Percentiles rank a stretch among this genome's conserved stretches.
Conservation (phyloP, 1,140 invertebrate genomes). For the Ectropis grisescens region DNA sequence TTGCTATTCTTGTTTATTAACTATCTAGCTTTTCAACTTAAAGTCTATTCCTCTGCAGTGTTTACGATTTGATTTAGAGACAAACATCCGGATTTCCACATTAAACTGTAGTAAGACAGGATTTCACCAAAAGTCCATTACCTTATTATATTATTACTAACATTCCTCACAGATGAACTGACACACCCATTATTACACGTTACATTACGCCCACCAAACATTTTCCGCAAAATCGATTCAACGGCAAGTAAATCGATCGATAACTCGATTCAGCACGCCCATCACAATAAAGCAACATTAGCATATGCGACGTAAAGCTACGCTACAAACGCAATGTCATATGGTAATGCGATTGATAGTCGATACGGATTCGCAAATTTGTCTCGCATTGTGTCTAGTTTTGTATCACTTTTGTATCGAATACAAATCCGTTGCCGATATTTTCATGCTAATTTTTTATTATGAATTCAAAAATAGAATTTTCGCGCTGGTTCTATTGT, state of each 20-base stretch:
- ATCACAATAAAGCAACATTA: conserved; percentile 22
- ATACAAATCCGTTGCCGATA: conserved; percentile 49
- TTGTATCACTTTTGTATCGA: conserved; percentile 28
- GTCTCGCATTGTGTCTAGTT: conserved; percentile 36
- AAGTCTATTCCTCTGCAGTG: too few species aligned
- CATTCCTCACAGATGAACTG: too few species aligned
- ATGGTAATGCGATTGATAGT: conserved; percentile 39
- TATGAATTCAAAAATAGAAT: conserved; percentile 26
- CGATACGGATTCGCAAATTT: conserved; percentile 40
- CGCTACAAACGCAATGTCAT: conserved; percentile 20
- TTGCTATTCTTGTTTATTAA: too few species aligned
- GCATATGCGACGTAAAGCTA: conserved; percentile 11
- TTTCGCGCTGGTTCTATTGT: conserved; percentile 29
- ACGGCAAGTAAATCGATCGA: background rate
- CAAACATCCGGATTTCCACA: too few species aligned
- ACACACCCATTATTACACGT: too few species aligned
- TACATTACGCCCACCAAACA: too few species aligned
- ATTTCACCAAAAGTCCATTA: too few species aligned
- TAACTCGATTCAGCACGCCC: conserved; percentile 10
- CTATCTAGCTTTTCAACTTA: too few species aligned
- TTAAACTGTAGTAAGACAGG: too few species aligned
- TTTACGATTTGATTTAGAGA: too few species aligned
- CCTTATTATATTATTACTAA: too few species aligned
- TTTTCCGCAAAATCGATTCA: too few species aligned
- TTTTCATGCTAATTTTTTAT: conserved; percentile 46